Conservation (phyloP, 2,113 vertebrate species). For the Gadus chalcogrammus region DNA sequence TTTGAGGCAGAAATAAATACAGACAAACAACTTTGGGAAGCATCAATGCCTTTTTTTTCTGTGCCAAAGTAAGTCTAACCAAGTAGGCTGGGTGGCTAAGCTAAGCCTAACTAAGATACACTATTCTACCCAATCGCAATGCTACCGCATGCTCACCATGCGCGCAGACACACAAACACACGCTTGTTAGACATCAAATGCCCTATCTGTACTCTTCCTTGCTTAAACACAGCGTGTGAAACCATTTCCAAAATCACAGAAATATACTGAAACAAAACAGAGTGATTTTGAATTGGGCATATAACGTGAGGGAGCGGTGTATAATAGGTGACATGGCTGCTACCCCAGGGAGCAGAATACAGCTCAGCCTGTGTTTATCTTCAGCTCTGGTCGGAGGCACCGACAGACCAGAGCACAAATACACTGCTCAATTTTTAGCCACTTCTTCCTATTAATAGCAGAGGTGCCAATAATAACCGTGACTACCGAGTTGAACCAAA, state of each 20-base stretch:
- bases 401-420: slow-evolving; percentile 58
- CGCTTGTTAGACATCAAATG: too few species aligned
- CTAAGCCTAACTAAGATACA: slow-evolving; percentile 10
- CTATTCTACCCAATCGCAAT: slow-evolving; percentile 15
- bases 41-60: too few species aligned
- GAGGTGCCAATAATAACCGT: slow-evolving; percentile 65
- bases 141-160: too few species aligned
- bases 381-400: slow-evolving; percentile 46
- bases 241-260: too few species aligned
- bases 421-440: slow-evolving; percentile 66
- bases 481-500: slow-evolving; percentile 52
- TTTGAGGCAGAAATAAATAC: too few species aligned
- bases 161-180: too few species aligned
- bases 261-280: too few species aligned
- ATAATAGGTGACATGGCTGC: slow-evolving; percentile 37
- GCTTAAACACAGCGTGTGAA: too few species aligned
- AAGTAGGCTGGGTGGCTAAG: slow-evolving; percentile 9
- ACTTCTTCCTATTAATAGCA: slow-evolving; percentile 71
- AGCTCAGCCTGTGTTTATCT: slow-evolving; percentile 49
- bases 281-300: too few species aligned
- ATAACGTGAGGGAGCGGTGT: neutral
- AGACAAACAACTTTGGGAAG: too few species aligned
- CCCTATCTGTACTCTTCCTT: too few species aligned
- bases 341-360: slow-evolving; percentile 21
- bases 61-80: slow-evolving; percentile 5